Evolutionary conservation across 2,888 invertebrate species (phyloP), one percentile per base, ranked within the genome.

Genomic region (Cheilosia grossa): DNA sequence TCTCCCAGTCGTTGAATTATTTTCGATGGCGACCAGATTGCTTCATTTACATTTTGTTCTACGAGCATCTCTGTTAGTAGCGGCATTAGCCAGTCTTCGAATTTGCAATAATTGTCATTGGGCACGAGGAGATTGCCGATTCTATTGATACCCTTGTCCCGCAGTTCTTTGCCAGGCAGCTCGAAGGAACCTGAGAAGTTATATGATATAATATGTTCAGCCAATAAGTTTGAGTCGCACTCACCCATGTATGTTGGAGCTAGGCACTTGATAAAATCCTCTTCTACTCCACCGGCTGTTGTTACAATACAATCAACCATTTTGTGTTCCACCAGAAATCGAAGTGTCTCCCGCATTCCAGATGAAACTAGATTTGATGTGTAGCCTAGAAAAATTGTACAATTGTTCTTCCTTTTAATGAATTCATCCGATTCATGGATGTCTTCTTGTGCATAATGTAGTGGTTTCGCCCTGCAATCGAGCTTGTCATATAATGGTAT

Each of bases 221-320:
- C 3, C 13, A 37, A 13, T 10, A 37, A 13, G 37, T 3, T 10
- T 37, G 4, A 37, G 13, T 37, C 37, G 7, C 13, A 78, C 86
- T 70, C 67, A 89, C 99, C 99, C 64, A 99, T 91, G 89, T 95
- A 98, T 0, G 99, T 99, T 0, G 98, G 97, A 1, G 97, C 98
- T 70, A 99, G 93, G 91, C 99, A 99, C 93, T 99, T 99, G 53
- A 99, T 99, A 56, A 99, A 95, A 93, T 99, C 99, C 92, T 99
- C 99, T 92, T 99, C 99, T 0, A 99, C 94, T 0, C 99, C 99
- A 1, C 99, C 99, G 0, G 99, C 99, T 13, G 98, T 98, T 0
- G 99, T 97, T 1, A 99, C 99, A 87, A 99, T 94, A 90, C 98
- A 98, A 92, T 99, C 99, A 40, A 99, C 95, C 93, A 98, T 94